Conservation (phyloP, 2,888 invertebrate genomes). For the Cheilosia variabilis region DNA sequence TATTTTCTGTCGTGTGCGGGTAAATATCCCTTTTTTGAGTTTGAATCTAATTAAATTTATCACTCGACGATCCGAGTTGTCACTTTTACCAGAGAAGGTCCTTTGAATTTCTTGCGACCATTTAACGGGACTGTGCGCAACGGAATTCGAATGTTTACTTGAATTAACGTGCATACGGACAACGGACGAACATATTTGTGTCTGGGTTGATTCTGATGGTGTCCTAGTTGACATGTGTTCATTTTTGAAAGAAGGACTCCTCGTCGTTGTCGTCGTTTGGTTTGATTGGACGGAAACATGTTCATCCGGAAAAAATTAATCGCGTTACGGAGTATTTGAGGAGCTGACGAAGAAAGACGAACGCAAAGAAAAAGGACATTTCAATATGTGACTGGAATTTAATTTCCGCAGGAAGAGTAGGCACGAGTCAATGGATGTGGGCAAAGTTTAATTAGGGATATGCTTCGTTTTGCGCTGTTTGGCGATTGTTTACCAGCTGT, state of each 20-base stretch:
- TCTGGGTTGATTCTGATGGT: slow-evolving; percentile 52
- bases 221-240: slow-evolving; percentile 59
- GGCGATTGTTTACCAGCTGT: slow-evolving; percentile 59
- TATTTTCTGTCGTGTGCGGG: slow-evolving; percentile 7
- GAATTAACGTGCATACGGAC: slow-evolving; percentile 51
- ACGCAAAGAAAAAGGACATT: slow-evolving; percentile 46
- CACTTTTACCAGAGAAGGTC: slow-evolving; percentile 51
- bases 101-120: not conserved
- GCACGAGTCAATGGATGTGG: slow-evolving; percentile 7
- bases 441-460: slow-evolving; percentile 60
- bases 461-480: slow-evolving; percentile 32
- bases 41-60: slow-evolving; percentile 75
- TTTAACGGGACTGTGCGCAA: slow-evolving; percentile 27
- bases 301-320: slow-evolving; percentile 73
- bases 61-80: slow-evolving; percentile 67
- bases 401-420: slow-evolving; percentile 62
- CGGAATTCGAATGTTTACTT: slow-evolving; percentile 53
- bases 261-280: slow-evolving; percentile 28
- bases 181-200: slow-evolving; percentile 47
- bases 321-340: slow-evolving; percentile 57
- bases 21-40: slow-evolving; percentile 58
- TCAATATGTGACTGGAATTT: slow-evolving; percentile 73
- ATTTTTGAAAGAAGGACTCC: slow-evolving; percentile 19
- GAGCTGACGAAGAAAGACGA: slow-evolving; percentile 26
- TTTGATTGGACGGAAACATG: slow-evolving; percentile 67